Percentiles rank a stretch among this genome's conserved stretches.
These are phyloP conservation scores for Drosophila cyrtoloma DNA, from an alignment of 2,888 invertebrate genomes.

Conservation along the genomic window DNA sequence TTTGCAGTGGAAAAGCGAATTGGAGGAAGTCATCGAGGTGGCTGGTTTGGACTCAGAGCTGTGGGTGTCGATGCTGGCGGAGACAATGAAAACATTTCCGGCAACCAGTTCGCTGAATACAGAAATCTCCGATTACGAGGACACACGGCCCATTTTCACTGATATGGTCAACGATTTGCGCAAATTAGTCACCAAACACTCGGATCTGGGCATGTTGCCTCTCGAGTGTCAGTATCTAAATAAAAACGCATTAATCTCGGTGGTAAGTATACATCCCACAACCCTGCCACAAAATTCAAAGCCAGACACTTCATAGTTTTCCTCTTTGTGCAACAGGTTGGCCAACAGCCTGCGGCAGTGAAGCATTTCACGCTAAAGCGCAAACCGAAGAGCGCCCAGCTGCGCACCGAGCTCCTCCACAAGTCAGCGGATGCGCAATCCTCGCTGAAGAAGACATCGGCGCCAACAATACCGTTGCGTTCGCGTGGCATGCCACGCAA, in stretches of 20 bases:
- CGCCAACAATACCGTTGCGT: conserved; percentile 94
- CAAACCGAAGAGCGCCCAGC: conserved; percentile 96
- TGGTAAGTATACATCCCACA: conserved; percentile 86
- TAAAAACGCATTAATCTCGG: conserved; percentile 94
- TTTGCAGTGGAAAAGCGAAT: conserved; percentile 94
- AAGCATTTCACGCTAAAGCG: conserved; percentile 97
- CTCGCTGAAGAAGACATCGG: conserved; percentile 94
- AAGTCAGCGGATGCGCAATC: conserved; percentile 96
- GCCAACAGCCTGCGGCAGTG: conserved; percentile 92
- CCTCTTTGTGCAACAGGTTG: conserved; percentile 86
- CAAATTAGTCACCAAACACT: conserved; percentile 93
- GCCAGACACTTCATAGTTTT: too few species aligned
- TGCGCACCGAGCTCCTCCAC: conserved; percentile 95
- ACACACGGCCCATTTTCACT: conserved; percentile 94
- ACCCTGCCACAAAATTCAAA: background rate
- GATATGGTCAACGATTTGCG: conserved; percentile 95
- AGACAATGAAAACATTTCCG: conserved; percentile 97
- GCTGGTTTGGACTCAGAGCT: conserved; percentile 96
- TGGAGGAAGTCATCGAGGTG: conserved; percentile 97
- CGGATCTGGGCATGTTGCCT: conserved; percentile 94
- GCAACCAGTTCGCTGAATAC: conserved; percentile 95
- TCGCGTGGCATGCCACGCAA: conserved; percentile 96
- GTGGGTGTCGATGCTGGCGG: conserved; percentile 98
- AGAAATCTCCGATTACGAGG: conserved; percentile 94
- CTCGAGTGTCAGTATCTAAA: conserved; percentile 98